These are phyloP conservation scores for Apeira syringaria DNA, from an alignment of 2,888 invertebrate genomes.

Conservation along the genomic window DNA sequence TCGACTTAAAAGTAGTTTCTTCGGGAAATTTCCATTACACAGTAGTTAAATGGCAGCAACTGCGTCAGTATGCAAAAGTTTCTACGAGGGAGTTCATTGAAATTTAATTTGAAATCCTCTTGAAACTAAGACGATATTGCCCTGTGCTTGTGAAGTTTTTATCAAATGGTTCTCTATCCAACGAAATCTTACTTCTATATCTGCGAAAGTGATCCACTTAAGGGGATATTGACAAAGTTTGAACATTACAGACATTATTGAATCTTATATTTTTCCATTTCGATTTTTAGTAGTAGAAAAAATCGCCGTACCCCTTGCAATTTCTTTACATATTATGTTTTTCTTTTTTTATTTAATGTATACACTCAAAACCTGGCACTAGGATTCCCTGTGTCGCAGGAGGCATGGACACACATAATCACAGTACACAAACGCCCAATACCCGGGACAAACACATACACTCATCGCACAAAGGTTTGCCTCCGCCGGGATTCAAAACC, in stretches of 20 bases:
- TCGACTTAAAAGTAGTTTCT: constrained; percentile 40
- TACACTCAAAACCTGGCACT: no score
- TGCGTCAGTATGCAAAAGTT: constrained; percentile 43
- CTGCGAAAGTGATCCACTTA: constrained; percentile 25
- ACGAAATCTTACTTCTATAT: constrained; percentile 28
- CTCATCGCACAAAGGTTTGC: no score
- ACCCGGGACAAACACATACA: no score
- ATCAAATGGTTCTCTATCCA: constrained; percentile 35
- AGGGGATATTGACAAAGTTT: constrained; percentile 30
- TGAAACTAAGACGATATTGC: constrained; percentile 25
- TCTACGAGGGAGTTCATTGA: constrained; percentile 23
- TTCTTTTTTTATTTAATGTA: no score
- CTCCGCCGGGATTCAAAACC: no score
- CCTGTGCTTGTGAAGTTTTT: constrained; percentile 32
- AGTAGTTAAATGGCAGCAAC: constrained; percentile 43
- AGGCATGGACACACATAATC: no score
- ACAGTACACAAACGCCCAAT: no score
- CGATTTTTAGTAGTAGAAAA: constrained; percentile 4
- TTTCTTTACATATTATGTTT: no score
- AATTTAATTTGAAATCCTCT: constrained; percentile 29
- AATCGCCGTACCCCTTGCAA: constrained; percentile 11
- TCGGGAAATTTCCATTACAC: constrained; percentile 49
- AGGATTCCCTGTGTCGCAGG: no score
- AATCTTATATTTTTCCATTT: constrained; percentile 15
- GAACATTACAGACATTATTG: constrained; percentile 27